Evolutionary conservation across 2,888 invertebrate genomes (phyloP), one percentile per base, ranked within the genome.

Genomic region (Ditula angustiorana): DNA sequence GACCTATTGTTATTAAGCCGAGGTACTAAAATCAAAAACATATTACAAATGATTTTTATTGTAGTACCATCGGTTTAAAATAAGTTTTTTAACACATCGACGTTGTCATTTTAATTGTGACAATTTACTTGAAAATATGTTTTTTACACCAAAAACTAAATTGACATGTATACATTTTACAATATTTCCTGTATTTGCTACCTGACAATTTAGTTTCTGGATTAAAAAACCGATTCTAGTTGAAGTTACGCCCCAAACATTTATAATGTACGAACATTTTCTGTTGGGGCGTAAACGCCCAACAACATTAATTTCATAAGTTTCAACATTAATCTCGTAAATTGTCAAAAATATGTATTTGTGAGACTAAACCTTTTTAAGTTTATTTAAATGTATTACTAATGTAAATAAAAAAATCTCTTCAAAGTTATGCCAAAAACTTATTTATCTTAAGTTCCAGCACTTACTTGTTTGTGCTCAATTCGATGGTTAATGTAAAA

Each of bases 401-500:
- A 82, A 85, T 85, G 78, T 82, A 83, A 77, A 85, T 79, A 81
- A 53, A 56, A 53, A 56, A 28, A 53, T 23, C 21, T 58, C 35
- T 49, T 62, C 28, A 49, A 63, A 53, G 24, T 26, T 61, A 60
- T 66, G 67, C 57, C 64, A 66, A 67, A 69, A 67, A 67, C 52
- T 49, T 50, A 2, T 28, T 19, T 23, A 2, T 2, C 13, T 13
- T 28, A 23, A 13, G 13, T 35, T 44, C 11, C n/a, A 23, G 13
- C 66, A 67, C 67, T 59, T 28, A 13, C 56, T 61, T 56, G 30
- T 37, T 62, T 68, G 69, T 70, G 64, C 69, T 70, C 68, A 68
- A 70, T 68, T 70, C 49, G 28, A 50, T 64, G 37, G 60, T 56
- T 30, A 30, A 30, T 1, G n/a, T n/a, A n/a, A n/a, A n/a, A n/a